Evolutionary conservation across 2,888 invertebrate genomes (phyloP), one percentile per base, ranked within the genome.

Genomic region (Ectemnius cavifrons): DNA sequence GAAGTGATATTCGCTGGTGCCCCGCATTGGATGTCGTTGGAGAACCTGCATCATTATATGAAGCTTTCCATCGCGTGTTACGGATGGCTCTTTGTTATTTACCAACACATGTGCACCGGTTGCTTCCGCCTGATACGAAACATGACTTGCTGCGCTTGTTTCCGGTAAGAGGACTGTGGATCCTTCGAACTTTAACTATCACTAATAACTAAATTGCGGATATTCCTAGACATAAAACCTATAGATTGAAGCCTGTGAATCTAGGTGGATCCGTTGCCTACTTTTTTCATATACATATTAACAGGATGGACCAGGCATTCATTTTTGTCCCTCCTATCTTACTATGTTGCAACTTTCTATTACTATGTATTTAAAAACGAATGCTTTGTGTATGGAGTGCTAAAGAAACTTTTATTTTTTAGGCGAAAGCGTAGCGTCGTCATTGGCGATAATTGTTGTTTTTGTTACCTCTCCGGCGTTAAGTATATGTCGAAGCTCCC

Each of bases 381-480:
- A 37, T 8, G 28, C 1, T 6, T 37, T 0, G 8, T 37, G 4
- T 37, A 37, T 8, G 28, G 28, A 37, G 4, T 37, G 4, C 37
- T 6, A 37, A 37, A 37, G 11, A 8, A 37, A 37, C 37, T 28
- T 47, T 6, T 47, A 20, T 82, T 6, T 83, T 83, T 2, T 82
- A 92, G 92, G 80, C 85, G 89, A 20, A 91, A 92, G 77, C 90
- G 91, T 14, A 94, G 93, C 2, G 92, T 94, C 81, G 94, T 97
- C 58, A 93, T 94, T n/a, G 95, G 96, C 75, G 98, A 98, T 92
- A 97, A 98, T 91, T 97, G 97, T 90, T 98, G 97, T 89, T 92
- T 95, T 85, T 98, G 97, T 91, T 95, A 97, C 91, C 94, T 96
- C 71, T 96, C 97, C 4, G 97, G 97, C 14, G 94, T 98, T 73